These are phyloP conservation scores for Balaeniceps rex DNA, from an alignment of 2,113 vertebrate genomes.

Conservation along the genomic window DNA sequence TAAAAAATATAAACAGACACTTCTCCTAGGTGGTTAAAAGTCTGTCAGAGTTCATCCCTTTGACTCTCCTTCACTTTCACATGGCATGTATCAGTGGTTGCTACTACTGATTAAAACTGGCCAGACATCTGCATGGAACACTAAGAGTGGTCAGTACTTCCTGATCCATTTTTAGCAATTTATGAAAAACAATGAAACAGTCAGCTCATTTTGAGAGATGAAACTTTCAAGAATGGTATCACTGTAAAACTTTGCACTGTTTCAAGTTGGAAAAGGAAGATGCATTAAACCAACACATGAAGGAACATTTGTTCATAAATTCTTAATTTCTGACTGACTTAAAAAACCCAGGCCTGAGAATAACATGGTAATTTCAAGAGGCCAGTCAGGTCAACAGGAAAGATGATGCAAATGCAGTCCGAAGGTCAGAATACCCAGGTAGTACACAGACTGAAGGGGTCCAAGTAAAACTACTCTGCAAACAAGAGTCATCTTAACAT, in stretches of 20 bases:
- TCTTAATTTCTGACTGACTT: not conserved
- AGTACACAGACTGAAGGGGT: not conserved
- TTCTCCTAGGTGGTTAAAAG: not conserved
- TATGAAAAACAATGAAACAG: not conserved
- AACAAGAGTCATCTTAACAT: not conserved
- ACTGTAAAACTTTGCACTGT: not conserved
- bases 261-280: not conserved
- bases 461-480: not conserved
- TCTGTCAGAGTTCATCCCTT: not conserved
- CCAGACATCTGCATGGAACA: not conserved
- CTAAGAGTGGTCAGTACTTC: not conserved
- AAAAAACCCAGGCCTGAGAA: not conserved
- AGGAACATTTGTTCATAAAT: not conserved
- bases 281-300: not conserved
- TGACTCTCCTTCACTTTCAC: not conserved
- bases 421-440: not conserved
- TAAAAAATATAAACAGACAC: not conserved
- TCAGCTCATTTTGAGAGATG: not conserved
- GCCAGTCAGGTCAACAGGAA: not conserved
- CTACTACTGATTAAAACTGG: not conserved
- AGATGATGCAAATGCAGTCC: not conserved
- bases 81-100: not conserved
- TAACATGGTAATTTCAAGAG: not conserved
- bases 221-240: not conserved
- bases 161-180: not conserved